These are phyloP conservation scores for Rhagoletis zephyria DNA, from an alignment of 1,140 invertebrate genomes.

Conservation along the genomic window DNA sequence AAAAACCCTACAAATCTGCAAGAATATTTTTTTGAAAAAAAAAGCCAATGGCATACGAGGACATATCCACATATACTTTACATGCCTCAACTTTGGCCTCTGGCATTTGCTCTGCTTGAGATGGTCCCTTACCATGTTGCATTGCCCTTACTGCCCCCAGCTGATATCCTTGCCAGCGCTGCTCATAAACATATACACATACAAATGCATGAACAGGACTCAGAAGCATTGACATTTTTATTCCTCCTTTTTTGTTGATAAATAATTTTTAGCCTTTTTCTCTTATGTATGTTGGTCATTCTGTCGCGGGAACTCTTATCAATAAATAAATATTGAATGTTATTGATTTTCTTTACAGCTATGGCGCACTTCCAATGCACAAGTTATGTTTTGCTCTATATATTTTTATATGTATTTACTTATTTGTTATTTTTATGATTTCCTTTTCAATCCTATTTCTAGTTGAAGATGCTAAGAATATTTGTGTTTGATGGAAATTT, in stretches of 20 bases:
- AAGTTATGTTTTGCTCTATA: slow-evolving; percentile 43
- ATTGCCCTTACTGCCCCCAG: neutral
- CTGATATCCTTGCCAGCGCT: neutral
- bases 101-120: neutral
- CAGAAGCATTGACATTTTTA: neutral
- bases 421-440: slow-evolving; percentile 41
- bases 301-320: slow-evolving; percentile 33
- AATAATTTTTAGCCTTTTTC: neutral
- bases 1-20: neutral
- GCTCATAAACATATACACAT: neutral
- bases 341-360: slow-evolving; percentile 44
- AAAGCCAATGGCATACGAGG: neutral
- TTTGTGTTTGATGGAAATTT: slow-evolving; percentile 46
- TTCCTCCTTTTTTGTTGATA: neutral
- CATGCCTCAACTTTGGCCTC: slow-evolving; percentile 16
- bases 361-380: too few species aligned
- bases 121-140: neutral
- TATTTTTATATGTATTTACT: neutral
- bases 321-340: slow-evolving; percentile 53
- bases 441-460: slow-evolving; percentile 21
- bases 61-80: neutral
- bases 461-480: slow-evolving; percentile 10
- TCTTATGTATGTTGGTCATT: slow-evolving; percentile 4
- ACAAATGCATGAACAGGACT: neutral
- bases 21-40: neutral